phyloP scores from a whole-genome alignment of 2,113 vertebrate genomes.

The Ameiurus melas region DNA sequence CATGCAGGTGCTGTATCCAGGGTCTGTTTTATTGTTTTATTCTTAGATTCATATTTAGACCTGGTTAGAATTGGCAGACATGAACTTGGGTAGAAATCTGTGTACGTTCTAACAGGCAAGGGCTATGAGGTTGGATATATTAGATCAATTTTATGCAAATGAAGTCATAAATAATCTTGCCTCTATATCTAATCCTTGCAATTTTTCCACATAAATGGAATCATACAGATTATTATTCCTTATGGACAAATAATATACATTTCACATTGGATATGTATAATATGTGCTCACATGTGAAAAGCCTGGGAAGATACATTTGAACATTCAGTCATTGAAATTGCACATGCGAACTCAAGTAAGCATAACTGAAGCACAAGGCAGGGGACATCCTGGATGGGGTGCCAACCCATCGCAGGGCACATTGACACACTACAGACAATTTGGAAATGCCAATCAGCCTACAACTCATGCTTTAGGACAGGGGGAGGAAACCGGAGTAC shows the following conservation, averaged over 20 bases:
- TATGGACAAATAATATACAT: not conserved
- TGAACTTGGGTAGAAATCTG: not conserved
- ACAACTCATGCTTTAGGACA: too few species aligned
- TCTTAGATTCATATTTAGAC: not conserved
- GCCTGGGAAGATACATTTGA: not conserved
- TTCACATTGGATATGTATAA: not conserved
- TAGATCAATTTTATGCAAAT: not conserved
- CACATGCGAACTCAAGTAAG: not conserved
- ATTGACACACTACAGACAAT: too few species aligned
- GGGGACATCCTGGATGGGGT: too few species aligned
- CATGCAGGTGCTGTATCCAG: conserved; percentile 14
- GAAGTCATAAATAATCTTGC: not conserved
- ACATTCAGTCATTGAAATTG: not conserved
- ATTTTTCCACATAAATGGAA: not conserved
- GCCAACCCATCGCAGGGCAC: too few species aligned
- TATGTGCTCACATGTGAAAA: not conserved
- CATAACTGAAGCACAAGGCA: too few species aligned
- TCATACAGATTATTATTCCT: not conserved
- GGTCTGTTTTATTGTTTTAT: not conserved
- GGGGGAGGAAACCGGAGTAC: too few species aligned
- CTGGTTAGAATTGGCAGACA: not conserved
- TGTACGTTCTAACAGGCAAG: not conserved
- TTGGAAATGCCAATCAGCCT: too few species aligned
- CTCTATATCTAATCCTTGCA: not conserved
- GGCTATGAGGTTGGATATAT: not conserved